These are phyloP conservation scores for Parus major DNA, from an alignment of 2,113 vertebrate genomes.

Conservation along the genomic window DNA sequence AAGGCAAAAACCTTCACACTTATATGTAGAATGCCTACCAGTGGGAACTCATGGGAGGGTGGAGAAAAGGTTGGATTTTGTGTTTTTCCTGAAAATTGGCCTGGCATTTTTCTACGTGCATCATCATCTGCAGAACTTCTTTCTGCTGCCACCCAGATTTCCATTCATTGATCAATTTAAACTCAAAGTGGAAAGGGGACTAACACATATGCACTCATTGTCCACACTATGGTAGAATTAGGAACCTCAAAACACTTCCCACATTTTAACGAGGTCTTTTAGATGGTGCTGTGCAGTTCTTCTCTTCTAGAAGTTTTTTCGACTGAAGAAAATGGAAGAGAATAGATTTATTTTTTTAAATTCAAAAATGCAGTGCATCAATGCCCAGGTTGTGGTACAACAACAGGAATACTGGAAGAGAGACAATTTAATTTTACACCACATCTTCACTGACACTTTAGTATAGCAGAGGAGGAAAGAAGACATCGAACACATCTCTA, in stretches of 20 bases:
- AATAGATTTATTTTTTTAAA: background rate
- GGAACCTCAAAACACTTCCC: conserved; percentile 55
- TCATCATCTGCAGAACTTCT: conserved; percentile 32
- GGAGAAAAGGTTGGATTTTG: conserved; percentile 1
- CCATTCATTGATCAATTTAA: conserved; percentile 69
- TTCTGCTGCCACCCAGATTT: conserved; percentile 61
- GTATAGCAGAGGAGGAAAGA: conserved; percentile 30
- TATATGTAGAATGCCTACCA: background rate
- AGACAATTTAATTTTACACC: conserved; percentile 25
- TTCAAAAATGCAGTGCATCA: conserved; percentile 48
- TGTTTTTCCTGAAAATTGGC: conserved; percentile 4
- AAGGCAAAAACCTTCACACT: conserved; percentile 10
- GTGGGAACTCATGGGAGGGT: conserved; percentile 27
- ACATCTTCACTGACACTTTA: background rate
- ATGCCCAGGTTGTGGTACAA: conserved; percentile 28
- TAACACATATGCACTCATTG: conserved; percentile 66
- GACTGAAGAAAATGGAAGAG: conserved; percentile 33
- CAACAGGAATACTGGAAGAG: conserved; percentile 39
- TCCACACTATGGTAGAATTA: conserved; percentile 66
- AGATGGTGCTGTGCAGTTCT: conserved; percentile 34
- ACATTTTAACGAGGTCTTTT: conserved; percentile 57
- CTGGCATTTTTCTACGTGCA: conserved; percentile 49
- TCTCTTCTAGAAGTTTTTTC: conserved; percentile 33
- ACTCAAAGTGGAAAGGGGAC: conserved; percentile 64
- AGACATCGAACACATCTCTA: background rate